Evolutionary conservation across 2,888 invertebrate species (phyloP).

Genomic region (Euphydryas editha): DNA sequence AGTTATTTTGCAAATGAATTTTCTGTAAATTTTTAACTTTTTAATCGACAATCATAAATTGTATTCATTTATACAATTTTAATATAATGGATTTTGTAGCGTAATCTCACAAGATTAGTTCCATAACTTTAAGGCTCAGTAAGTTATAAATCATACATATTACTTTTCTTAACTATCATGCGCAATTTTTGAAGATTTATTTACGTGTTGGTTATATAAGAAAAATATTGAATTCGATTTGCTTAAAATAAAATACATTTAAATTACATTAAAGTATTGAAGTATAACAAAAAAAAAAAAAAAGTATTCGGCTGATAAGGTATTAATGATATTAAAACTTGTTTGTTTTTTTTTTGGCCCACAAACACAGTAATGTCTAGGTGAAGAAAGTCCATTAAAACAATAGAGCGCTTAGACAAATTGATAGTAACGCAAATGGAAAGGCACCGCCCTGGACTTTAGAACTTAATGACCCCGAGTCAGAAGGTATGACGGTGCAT

Average conservation of each 20-base stretch:
- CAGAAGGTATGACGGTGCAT: slow-evolving; percentile 67
- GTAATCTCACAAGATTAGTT: not conserved
- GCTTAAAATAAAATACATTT: no score
- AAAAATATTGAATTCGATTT: no score
- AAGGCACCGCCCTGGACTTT: slow-evolving; percentile 57
- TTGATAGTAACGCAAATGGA: slow-evolving; percentile 57
- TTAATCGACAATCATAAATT: no score
- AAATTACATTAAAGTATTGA: no score
- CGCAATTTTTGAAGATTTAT: not conserved
- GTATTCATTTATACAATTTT: no score
- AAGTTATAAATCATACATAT: not conserved
- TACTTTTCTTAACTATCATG: not conserved
- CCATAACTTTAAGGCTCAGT: not conserved
- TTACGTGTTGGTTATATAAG: not conserved
- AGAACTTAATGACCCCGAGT: slow-evolving; percentile 68
- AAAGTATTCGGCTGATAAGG: not conserved
- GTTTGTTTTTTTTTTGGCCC: slow-evolving; percentile 24
- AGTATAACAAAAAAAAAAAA: not conserved
- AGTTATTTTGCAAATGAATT: no score
- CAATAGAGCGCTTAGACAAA: slow-evolving; percentile 52
- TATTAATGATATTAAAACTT: slow-evolving; percentile 21
- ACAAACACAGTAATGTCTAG: slow-evolving; percentile 35
- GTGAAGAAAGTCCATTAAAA: slow-evolving; percentile 50
- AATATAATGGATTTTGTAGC: not conserved
- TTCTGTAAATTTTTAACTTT: no score